These are phyloP conservation scores for Oncorhynchus nerka DNA, from an alignment of 2,113 vertebrate species.

Conservation along the genomic window DNA sequence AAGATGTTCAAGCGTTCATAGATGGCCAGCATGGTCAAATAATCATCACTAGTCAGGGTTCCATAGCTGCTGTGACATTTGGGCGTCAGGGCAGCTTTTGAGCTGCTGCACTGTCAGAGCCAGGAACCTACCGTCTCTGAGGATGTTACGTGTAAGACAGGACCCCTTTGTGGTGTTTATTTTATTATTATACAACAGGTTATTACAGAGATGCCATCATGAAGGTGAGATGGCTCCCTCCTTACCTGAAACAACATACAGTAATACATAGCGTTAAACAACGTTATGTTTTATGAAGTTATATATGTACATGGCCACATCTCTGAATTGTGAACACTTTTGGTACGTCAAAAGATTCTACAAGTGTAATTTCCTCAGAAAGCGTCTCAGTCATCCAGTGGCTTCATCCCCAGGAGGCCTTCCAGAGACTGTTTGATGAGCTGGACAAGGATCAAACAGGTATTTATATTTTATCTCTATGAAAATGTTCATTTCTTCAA, in stretches of 20 bases:
- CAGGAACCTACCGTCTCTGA: background rate
- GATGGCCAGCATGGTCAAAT: too few relatives aligned
- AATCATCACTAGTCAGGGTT: too few relatives aligned
- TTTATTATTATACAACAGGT: too few relatives aligned
- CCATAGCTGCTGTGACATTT: constrained; percentile 50
- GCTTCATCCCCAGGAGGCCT: constrained; percentile 63
- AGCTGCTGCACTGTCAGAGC: constrained; percentile 69
- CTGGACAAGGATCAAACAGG: constrained; percentile 74
- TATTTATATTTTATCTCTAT: constrained; percentile 28
- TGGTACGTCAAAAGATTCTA: background rate
- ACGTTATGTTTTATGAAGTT: too few relatives aligned
- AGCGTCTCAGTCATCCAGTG: constrained; percentile 31
- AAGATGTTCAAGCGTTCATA: too few relatives aligned
- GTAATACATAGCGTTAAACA: too few relatives aligned
- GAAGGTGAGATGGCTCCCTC: constrained; percentile 47
- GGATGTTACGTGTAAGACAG: constrained; percentile 33
- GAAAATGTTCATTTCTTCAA: background rate
- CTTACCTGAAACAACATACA: too few relatives aligned
- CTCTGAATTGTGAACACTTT: too few relatives aligned
- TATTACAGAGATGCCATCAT: constrained; percentile 65
- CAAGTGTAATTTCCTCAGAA: constrained; percentile 52
- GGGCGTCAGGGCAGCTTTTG: constrained; percentile 78
- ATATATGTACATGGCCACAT: too few relatives aligned
- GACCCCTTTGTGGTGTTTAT: too few relatives aligned
- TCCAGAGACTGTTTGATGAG: constrained; percentile 78